Conservation (phyloP, 1,140 invertebrate genomes). For the Diuraphis noxia region DNA sequence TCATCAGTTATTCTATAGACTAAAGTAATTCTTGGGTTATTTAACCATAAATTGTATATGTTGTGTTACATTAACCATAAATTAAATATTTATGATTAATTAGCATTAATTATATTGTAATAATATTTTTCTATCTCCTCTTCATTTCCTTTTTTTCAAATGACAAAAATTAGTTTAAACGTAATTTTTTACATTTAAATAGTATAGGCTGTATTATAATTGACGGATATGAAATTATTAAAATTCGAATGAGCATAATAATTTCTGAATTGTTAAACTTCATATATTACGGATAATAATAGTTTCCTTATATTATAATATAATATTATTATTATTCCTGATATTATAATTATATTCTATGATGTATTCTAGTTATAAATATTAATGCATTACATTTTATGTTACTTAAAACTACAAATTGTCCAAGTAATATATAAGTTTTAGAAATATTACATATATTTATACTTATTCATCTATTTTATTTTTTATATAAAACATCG, state of each 20-base stretch:
- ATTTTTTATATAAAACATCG: no score
- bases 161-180: background rate
- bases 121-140: background rate
- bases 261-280: no score
- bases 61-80: background rate
- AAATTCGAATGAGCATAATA: no score
- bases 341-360: background rate
- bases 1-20: background rate
- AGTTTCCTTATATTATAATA: no score
- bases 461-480: no score
- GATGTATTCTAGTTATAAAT: background rate
- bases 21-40: background rate
- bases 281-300: no score
- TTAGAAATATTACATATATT: background rate
- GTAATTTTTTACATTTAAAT: no score
- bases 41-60: background rate
- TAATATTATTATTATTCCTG: no score
- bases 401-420: background rate
- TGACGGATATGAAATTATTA: no score
- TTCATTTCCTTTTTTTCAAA: background rate
- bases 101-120: background rate
- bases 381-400: background rate
- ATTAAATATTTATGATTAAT: background rate
- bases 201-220: no score
- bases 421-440: background rate